Percentiles rank a stretch among this genome's conserved stretches.
phyloP scores from a whole-genome alignment of 92 coral and sea anemone genomes.

The Palythoa heliodiscus region DNA sequence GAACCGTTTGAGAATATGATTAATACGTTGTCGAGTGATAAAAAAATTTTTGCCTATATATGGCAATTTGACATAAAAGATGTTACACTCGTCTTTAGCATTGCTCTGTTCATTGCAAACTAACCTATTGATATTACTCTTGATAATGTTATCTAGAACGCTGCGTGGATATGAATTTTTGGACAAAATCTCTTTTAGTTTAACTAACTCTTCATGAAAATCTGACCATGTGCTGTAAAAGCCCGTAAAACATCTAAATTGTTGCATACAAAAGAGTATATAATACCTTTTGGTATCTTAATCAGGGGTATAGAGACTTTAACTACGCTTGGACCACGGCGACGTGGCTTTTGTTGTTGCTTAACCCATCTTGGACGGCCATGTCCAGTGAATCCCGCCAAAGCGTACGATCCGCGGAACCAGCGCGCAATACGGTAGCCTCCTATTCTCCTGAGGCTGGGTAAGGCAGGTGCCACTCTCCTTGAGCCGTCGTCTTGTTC shows the following conservation, averaged over 20 bases:
- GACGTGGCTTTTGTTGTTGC: conserved; percentile 21
- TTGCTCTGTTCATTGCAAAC: no score
- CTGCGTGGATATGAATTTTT: no score
- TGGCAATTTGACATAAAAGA: no score
- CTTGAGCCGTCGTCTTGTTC: conserved; percentile 30
- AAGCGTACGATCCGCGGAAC: conserved; percentile 4
- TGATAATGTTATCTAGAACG: no score
- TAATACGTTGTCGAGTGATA: no score
- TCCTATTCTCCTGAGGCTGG: conserved; percentile 35
- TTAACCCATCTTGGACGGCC: conserved; percentile 42
- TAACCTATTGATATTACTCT: no score
- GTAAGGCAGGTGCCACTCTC: conserved; percentile 12
- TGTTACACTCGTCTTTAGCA: no score
- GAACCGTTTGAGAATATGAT: no score
- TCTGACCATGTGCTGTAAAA: no score
- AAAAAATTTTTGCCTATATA: no score
- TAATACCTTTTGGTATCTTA: conserved; percentile 33
- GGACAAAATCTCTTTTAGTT: not conserved
- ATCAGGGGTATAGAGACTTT: conserved; percentile 19
- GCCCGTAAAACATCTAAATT: not conserved
- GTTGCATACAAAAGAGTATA: not conserved
- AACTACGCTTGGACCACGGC: conserved; percentile 33
- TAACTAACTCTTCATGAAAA: no score
- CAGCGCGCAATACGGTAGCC: conserved; percentile 13
- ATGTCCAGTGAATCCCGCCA: conserved; percentile 25